Evolutionary conservation across 2,797 vertebrate species (phyloP).

Genomic region (Cephalopachus bancanus): DNA sequence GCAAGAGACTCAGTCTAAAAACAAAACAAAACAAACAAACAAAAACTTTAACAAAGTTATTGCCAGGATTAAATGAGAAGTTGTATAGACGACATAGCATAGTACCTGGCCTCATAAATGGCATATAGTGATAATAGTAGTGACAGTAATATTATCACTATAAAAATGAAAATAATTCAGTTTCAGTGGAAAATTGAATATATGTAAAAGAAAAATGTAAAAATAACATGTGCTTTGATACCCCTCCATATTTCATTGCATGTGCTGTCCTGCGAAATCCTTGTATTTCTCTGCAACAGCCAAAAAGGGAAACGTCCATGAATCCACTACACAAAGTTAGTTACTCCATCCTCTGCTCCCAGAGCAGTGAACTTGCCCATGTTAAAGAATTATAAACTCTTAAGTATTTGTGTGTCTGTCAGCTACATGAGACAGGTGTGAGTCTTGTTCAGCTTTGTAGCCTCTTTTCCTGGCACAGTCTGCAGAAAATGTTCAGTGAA

Average conservation of each 20-base stretch:
- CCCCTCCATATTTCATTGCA: rapidly evolving
- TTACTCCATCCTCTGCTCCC: not conserved
- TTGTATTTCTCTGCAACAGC: not conserved
- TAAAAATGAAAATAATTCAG: not conserved
- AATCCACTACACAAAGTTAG: not conserved
- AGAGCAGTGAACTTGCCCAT: not conserved
- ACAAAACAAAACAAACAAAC: too few relatives aligned
- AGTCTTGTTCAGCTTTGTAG: not conserved
- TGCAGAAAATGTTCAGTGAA: not conserved
- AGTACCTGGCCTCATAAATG: not conserved
- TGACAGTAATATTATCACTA: not conserved
- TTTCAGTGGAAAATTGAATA: not conserved
- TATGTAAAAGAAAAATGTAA: not conserved
- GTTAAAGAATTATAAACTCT: not conserved
- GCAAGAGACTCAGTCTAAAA: not conserved
- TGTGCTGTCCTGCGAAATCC: too few relatives aligned
- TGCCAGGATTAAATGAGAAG: not conserved
- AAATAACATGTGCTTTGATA: rapidly evolving
- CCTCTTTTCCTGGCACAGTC: too few relatives aligned
- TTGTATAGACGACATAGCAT: not conserved
- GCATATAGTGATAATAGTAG: not conserved
- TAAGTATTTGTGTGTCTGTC: not conserved
- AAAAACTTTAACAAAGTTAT: not conserved
- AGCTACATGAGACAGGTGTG: not conserved
- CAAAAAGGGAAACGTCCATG: not conserved